Evolutionary conservation across 1,140 invertebrate genomes (phyloP), one percentile per base, ranked within the genome.

Genomic region (Centruroides sculpturatus): DNA sequence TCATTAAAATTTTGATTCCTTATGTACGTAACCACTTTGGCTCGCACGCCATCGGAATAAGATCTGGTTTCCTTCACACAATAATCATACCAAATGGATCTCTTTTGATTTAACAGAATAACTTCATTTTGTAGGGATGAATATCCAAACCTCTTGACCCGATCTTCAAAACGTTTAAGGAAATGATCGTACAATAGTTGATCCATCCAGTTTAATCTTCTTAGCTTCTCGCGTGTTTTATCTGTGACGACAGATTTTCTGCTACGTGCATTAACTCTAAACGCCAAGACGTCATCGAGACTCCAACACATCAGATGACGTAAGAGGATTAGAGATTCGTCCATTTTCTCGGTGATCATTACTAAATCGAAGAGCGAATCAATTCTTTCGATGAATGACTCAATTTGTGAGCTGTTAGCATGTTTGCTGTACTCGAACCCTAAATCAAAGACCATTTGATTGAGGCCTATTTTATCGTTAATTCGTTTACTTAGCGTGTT

Each of bases 131-230:
- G 63, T 68, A 75, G 69, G 53, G 59, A 63, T 36, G 70, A 57
- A 5, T 52, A 13, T n/a, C 74, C 74, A 64, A 69, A 73, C 35
- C 59, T 23, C 23, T 64, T 59, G 0, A 73, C 64, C 56, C 62
- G 63, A 23, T 62, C 35, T 35, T 66, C 63, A 46, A 75, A 73
- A 61, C 66, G 71, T 7, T 66, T 49, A n/a, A 66, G 12, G 61
- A 75, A 76, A 52, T 70, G 59, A 10, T 69, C 56, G 53, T 76
- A 75, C 8, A 75, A 56, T n/a, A 66, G 58, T 8, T 61, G 53
- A 66, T 75, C 74, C 0, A 69, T 71, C 8, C 57, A 51, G 55
- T 73, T 72, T 9, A 69, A n/a, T 34, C 64, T 13, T 35, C 53
- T 47, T 13, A 74, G 50, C 9, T 35, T 57, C 12, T 62, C 35